phyloP scores from a whole-genome alignment of 2,888 invertebrate genomes.

The Euplexia lucipara region DNA sequence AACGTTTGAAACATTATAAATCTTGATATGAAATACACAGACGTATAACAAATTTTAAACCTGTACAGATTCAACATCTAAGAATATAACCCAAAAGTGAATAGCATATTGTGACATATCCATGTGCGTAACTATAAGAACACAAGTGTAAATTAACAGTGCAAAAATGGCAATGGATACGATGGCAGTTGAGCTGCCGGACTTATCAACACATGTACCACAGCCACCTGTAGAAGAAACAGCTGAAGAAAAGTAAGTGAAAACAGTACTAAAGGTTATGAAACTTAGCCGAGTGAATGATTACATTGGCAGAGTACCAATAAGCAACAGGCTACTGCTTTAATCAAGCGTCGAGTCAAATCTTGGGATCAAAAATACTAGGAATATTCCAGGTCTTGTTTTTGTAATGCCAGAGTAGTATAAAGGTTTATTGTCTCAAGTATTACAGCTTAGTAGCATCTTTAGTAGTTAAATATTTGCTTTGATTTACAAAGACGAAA shows the following conservation, averaged over 20 bases:
- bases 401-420: background rate
- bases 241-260: slow-evolving; percentile 88
- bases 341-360: slow-evolving; percentile 26
- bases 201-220: slow-evolving; percentile 81
- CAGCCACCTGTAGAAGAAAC: slow-evolving; percentile 84
- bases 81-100: slow-evolving; percentile 19
- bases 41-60: slow-evolving; percentile 13
- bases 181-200: slow-evolving; percentile 89
- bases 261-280: slow-evolving; percentile 14
- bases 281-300: slow-evolving; percentile 21
- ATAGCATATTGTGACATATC: slow-evolving; percentile 39
- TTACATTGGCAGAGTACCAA: slow-evolving; percentile 45
- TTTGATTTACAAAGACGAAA: background rate
- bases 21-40: background rate
- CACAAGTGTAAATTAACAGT: slow-evolving; percentile 65
- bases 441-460: background rate
- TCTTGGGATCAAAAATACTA: slow-evolving; percentile 2
- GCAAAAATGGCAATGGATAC: slow-evolving; percentile 88
- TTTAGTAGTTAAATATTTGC: background rate
- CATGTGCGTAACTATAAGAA: slow-evolving; percentile 64
- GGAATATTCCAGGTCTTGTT: background rate
- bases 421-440: too few relatives aligned
- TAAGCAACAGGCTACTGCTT: slow-evolving; percentile 47
- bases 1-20: slow-evolving; percentile 24
- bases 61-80: background rate